These are phyloP conservation scores for Mythimna vitellina DNA, from an alignment of 2,888 invertebrate genomes.

Conservation along the genomic window DNA sequence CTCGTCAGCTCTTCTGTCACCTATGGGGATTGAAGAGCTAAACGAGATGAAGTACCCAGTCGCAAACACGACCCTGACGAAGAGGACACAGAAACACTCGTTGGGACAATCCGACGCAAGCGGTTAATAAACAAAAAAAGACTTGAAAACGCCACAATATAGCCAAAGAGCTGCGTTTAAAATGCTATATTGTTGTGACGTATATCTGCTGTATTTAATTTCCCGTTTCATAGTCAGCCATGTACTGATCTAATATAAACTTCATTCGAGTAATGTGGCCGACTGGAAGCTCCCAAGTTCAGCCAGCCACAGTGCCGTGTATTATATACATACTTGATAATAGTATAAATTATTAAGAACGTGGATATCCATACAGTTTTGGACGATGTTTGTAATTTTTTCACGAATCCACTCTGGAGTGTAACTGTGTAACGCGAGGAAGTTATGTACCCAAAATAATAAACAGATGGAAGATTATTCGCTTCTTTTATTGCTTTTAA, in stretches of 20 bases:
- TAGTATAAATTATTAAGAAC: slow-evolving; percentile 67
- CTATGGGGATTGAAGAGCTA: too few species aligned
- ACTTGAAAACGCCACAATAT: slow-evolving; percentile 44
- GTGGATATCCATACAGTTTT: slow-evolving; percentile 64
- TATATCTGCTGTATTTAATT: slow-evolving; percentile 27
- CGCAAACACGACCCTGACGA: too few species aligned
- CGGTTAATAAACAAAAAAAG: neutral
- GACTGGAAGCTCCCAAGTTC: slow-evolving; percentile 27
- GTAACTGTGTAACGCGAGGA: slow-evolving; percentile 76
- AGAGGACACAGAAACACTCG: too few species aligned
- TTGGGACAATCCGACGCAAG: too few species aligned
- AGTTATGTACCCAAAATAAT: slow-evolving; percentile 82
- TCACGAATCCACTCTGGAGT: slow-evolving; percentile 75
- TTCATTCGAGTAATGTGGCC: slow-evolving; percentile 52
- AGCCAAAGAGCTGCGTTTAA: slow-evolving; percentile 33
- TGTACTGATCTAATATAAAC: slow-evolving; percentile 58
- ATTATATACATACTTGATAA: slow-evolving; percentile 61
- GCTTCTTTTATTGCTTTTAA: slow-evolving; percentile 39
- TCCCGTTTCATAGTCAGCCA: slow-evolving; percentile 13
- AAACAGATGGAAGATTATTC: slow-evolving; percentile 75
- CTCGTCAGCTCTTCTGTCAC: too few species aligned
- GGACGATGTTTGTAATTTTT: slow-evolving; percentile 82
- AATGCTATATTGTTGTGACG: slow-evolving; percentile 3
- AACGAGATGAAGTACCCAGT: too few species aligned
- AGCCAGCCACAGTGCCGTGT: slow-evolving; percentile 58